phyloP scores from a whole-genome alignment of 1,140 invertebrate species.

The Penaeus chinensis region DNA sequence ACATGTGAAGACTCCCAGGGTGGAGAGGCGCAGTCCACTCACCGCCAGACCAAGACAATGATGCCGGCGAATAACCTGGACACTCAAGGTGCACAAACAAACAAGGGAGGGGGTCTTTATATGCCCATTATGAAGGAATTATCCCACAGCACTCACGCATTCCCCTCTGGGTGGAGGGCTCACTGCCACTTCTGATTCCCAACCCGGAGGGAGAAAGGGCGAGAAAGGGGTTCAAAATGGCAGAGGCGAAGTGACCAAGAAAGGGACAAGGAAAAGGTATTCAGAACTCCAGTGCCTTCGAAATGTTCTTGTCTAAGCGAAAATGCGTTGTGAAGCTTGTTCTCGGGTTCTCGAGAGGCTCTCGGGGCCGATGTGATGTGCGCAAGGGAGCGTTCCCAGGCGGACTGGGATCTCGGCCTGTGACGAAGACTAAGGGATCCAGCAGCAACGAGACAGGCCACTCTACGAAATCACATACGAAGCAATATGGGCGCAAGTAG shows the following conservation, averaged over 20 bases:
- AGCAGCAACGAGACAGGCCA: no score
- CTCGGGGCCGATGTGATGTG: no score
- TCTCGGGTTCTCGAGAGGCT: no score
- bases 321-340: no score
- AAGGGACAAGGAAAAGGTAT: neutral
- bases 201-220: neutral
- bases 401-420: no score
- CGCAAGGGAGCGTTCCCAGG: no score
- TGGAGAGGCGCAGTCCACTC: constrained; percentile 3
- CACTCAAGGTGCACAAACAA: constrained; percentile 20
- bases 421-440: no score
- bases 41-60: neutral
- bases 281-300: neutral
- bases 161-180: no score
- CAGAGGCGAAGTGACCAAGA: constrained; percentile 1
- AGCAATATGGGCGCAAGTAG: no score
- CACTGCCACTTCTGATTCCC: neutral
- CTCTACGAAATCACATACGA: no score
- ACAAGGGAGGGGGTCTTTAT: constrained; percentile 16
- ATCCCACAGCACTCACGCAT: constrained; percentile 18
- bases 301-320: no score
- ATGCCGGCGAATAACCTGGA: neutral
- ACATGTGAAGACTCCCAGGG: neutral
- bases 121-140: constrained; percentile 17
- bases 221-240: neutral